A percentile compares a stretch with the other conserved stretches of the same genome.
Conservation (phyloP, 1,140 invertebrate genomes). For the Drosophila sp. region DNA sequence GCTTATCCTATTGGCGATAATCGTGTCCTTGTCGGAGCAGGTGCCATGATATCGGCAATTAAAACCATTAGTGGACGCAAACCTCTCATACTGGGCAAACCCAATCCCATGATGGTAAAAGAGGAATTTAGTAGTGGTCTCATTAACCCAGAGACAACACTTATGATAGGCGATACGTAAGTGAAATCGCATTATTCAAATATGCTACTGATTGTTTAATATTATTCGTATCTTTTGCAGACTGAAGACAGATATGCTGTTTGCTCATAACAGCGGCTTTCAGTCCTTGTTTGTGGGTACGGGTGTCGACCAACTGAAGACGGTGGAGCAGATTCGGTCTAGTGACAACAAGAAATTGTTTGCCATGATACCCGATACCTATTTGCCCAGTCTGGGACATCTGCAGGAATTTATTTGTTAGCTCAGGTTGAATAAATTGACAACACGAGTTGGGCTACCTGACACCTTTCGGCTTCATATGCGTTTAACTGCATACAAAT, state of each 20-base stretch:
- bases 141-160: conserved; percentile 59
- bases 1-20: conserved; percentile 48
- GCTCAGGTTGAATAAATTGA: conserved; percentile 10
- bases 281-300: conserved; percentile 64
- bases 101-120: conserved; percentile 61
- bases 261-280: conserved; percentile 60
- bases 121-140: background rate
- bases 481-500: conserved; percentile 50
- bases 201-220: background rate
- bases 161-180: conserved; percentile 71
- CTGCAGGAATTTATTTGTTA: conserved; percentile 56
- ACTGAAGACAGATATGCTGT: conserved; percentile 53
- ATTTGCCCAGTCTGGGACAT: conserved; percentile 49
- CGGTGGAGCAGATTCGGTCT: conserved; percentile 36
- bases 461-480: background rate
- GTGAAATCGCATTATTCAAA: conserved; percentile 5
- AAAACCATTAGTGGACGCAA: conserved; percentile 35
- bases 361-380: conserved; percentile 52
- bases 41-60: conserved; percentile 53
- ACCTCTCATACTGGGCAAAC: conserved; percentile 64
- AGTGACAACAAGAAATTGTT: conserved; percentile 32
- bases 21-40: conserved; percentile 52
- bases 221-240: conserved; percentile 20
- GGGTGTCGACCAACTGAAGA: conserved; percentile 43
- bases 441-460: background rate